Percentiles rank a stretch among this genome's conserved stretches.
Evolutionary conservation across 2,113 vertebrate genomes (phyloP).

Genomic region (Nannospalax galili): DNA sequence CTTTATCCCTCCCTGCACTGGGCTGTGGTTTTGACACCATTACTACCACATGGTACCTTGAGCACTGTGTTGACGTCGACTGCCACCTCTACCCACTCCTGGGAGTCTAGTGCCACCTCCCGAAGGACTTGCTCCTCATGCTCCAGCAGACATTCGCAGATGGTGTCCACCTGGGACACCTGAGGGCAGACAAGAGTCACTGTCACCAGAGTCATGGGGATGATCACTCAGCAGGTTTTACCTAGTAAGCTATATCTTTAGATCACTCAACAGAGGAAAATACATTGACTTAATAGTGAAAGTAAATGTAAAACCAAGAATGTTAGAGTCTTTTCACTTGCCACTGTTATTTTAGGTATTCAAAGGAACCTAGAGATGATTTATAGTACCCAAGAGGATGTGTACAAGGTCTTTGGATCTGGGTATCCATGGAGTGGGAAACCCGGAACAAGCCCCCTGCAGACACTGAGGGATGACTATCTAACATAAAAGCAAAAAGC

Average conservation of each 20-base stretch:
- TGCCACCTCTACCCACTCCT: slow-evolving; percentile 93
- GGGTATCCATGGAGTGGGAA: not conserved
- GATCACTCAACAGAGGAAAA: not conserved
- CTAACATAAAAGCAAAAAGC: not conserved
- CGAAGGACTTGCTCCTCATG: slow-evolving; percentile 93
- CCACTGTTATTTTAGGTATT: not conserved
- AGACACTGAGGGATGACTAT: not conserved
- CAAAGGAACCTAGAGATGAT: not conserved
- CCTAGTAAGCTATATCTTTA: not conserved
- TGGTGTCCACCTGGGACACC: slow-evolving; percentile 95
- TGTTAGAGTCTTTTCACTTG: not conserved
- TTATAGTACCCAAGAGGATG: not conserved
- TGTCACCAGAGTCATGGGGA: not conserved
- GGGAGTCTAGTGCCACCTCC: slow-evolving; percentile 86
- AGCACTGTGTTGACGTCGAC: slow-evolving; percentile 92
- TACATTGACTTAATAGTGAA: not conserved
- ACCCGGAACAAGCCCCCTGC: not conserved
- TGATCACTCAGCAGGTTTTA: not conserved
- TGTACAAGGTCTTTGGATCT: not conserved
- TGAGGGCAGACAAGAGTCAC: slow-evolving; percentile 74
- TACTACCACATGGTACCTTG: slow-evolving; percentile 87
- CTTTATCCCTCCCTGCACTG: accelerated
- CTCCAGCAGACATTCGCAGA: slow-evolving; percentile 95
- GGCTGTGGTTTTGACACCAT: not conserved
- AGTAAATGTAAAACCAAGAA: not conserved